Percentiles rank a stretch among this genome's conserved stretches.
phyloP scores from a whole-genome alignment of 2,113 vertebrate species.

The Strix uralensis region DNA sequence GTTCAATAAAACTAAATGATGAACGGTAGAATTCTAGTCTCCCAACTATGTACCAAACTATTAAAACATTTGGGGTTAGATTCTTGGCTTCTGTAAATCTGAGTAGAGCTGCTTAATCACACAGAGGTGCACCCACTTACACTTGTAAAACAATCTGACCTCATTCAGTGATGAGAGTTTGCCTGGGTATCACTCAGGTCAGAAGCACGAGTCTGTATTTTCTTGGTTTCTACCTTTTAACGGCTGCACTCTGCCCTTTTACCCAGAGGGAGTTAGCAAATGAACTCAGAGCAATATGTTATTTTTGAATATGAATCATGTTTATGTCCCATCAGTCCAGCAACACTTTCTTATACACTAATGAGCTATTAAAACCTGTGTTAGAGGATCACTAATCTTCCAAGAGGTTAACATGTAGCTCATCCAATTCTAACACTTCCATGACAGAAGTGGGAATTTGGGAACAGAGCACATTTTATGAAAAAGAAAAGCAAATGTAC shows the following conservation, averaged over 20 bases:
- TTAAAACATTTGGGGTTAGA: not conserved
- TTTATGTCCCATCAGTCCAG: constrained; percentile 4
- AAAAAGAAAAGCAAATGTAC: constrained; percentile 10
- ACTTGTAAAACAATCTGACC: not conserved
- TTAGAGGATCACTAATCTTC: constrained; percentile 20
- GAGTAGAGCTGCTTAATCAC: not conserved
- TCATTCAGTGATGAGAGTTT: not conserved
- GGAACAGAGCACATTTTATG: not conserved
- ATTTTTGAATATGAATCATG: constrained; percentile 28
- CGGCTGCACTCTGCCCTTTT: not conserved
- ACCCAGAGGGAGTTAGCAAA: not conserved
- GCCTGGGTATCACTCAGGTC: not conserved
- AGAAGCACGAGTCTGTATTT: not conserved
- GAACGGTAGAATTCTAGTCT: not conserved
- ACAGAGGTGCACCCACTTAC: not conserved
- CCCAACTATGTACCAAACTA: not conserved
- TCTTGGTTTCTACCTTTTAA: constrained; percentile 2
- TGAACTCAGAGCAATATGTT: not conserved
- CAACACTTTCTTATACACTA: constrained; percentile 6
- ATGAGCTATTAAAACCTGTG: constrained; percentile 1
- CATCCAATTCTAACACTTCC: not conserved
- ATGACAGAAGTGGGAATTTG: not conserved
- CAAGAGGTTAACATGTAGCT: not conserved
- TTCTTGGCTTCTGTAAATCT: not conserved
- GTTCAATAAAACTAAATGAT: not conserved